Evolutionary conservation across 2,113 vertebrate species (phyloP).

Genomic region (Uria lomvia): DNA sequence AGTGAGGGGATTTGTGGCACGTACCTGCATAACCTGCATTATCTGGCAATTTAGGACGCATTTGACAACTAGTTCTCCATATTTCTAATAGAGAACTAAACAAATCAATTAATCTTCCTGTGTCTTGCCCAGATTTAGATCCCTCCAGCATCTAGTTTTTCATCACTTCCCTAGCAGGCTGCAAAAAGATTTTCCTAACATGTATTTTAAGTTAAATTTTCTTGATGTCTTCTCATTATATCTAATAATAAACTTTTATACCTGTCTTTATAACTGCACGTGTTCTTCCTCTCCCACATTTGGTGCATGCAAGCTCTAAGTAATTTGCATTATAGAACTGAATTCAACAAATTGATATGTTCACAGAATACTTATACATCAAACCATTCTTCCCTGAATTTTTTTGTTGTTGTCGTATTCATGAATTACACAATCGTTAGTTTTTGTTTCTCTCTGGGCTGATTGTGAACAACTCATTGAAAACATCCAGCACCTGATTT

Average conservation of each 20-base stretch:
- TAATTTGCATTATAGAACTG: background rate
- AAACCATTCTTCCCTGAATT: background rate
- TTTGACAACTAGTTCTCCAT: background rate
- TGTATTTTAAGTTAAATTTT: background rate
- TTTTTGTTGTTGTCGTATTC: background rate
- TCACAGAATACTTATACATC: background rate
- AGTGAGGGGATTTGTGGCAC: background rate
- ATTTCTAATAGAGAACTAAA: background rate
- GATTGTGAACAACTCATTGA: background rate
- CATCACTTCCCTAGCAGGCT: background rate
- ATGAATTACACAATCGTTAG: background rate
- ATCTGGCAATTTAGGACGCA: background rate
- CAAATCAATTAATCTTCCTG: background rate
- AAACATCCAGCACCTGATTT: background rate
- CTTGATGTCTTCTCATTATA: background rate
- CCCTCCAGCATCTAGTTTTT: background rate
- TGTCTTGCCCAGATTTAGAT: background rate
- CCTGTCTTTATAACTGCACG: background rate
- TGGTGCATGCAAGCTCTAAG: background rate
- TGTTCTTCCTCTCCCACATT: background rate
- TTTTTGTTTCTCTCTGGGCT: background rate
- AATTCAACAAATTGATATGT: background rate
- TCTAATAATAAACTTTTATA: background rate
- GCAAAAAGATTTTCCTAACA: background rate
- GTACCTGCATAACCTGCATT: background rate